These are phyloP conservation scores for Henricia sp. DNA, from an alignment of 53 echinoderm and acorn worm genomes.

Conservation along the genomic window DNA sequence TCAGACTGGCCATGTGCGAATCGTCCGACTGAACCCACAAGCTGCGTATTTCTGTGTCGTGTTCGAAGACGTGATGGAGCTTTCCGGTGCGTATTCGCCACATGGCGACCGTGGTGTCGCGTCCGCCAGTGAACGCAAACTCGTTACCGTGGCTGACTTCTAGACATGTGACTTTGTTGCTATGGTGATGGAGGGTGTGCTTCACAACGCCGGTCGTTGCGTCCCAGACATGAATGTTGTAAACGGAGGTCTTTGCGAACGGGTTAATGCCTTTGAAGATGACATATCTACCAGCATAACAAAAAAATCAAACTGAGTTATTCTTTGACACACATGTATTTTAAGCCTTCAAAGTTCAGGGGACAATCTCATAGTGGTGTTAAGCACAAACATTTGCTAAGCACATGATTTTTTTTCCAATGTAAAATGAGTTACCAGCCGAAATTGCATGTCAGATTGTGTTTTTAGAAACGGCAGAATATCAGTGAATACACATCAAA, in stretches of 20 bases:
- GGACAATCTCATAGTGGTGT: too few relatives aligned
- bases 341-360: too few relatives aligned
- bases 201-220: slow-evolving; percentile 27
- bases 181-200: slow-evolving; percentile 25
- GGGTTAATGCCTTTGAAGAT: slow-evolving; percentile 58
- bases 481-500: too few relatives aligned
- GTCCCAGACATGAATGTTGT: slow-evolving; percentile 67
- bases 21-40: slow-evolving; percentile 20
- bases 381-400: too few relatives aligned
- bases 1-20: slow-evolving; percentile 39
- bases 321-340: too few relatives aligned
- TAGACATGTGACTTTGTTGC: slow-evolving; percentile 35
- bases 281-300: slow-evolving; percentile 6
- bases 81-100: slow-evolving; percentile 65
- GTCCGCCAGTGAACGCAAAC: slow-evolving; percentile 45
- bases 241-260: slow-evolving; percentile 30
- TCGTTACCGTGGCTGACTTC: slow-evolving; percentile 38
- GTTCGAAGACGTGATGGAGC: slow-evolving; percentile 29
- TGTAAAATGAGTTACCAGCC: too few relatives aligned
- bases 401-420: too few relatives aligned
- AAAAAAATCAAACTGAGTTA: background rate
- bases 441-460: too few relatives aligned
- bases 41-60: background rate
- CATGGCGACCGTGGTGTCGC: slow-evolving; percentile 40
- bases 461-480: too few relatives aligned